Evolutionary conservation across 1,140 invertebrate species (phyloP).

Genomic region (Asbolus verrucosus): DNA sequence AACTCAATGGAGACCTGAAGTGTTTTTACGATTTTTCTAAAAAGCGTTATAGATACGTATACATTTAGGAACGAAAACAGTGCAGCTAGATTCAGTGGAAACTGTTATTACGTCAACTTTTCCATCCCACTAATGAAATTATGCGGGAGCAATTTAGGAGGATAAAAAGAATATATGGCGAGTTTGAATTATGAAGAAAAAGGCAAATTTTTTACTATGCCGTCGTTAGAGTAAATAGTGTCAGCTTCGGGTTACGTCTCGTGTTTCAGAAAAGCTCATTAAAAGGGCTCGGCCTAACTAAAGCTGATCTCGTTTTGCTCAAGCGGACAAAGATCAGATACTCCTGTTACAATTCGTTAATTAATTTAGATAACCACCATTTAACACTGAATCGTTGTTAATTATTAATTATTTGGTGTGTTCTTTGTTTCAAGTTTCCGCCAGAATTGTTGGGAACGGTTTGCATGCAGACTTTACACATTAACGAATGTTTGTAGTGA

Average conservation of each 20-base stretch:
- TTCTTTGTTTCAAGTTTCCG: too few species aligned
- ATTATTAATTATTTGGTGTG: too few species aligned
- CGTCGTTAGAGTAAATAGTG: neutral
- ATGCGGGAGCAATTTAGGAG: constrained; percentile 2
- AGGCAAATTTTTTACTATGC: constrained; percentile 8
- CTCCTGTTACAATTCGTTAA: too few species aligned
- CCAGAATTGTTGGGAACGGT: too few species aligned
- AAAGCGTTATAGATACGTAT: neutral
- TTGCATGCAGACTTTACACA: neutral
- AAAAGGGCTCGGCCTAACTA: neutral
- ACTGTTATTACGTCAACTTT: neutral
- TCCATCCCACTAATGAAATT: constrained; percentile 18
- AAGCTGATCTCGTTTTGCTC: too few species aligned
- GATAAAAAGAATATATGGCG: constrained; percentile 12
- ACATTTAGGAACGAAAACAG: neutral
- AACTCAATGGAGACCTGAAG: constrained; percentile 16
- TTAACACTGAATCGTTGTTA: too few species aligned
- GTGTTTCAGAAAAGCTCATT: constrained; percentile 17
- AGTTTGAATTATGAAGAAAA: constrained; percentile 14
- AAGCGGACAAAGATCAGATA: too few species aligned
- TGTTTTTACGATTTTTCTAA: constrained; percentile 28
- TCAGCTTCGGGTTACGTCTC: constrained; percentile 5
- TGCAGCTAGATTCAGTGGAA: neutral
- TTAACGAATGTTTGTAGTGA: neutral
- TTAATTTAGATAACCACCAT: too few species aligned